phyloP scores from a whole-genome alignment of 2,797 vertebrate genomes.

The Falco columbarius region DNA sequence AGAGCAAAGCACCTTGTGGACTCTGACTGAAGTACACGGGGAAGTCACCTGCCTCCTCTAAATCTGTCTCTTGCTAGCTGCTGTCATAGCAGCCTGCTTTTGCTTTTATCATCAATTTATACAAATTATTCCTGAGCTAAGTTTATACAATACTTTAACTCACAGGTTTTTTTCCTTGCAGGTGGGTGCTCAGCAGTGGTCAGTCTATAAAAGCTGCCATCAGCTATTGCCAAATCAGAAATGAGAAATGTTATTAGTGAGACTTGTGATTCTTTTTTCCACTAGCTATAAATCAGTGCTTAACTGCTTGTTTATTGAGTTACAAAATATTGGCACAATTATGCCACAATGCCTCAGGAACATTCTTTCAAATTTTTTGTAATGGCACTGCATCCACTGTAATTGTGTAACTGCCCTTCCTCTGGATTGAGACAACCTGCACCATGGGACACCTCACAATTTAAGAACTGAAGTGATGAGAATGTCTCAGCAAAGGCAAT shows the following conservation, averaged over 20 bases:
- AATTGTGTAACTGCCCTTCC: neutral
- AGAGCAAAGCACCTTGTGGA: neutral
- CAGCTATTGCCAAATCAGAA: slow-evolving; percentile 26
- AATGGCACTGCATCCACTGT: neutral
- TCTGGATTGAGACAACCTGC: neutral
- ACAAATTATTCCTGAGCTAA: neutral
- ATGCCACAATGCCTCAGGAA: neutral
- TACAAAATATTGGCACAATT: slow-evolving; percentile 19
- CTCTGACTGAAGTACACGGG: neutral
- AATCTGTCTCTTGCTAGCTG: neutral
- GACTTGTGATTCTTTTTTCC: neutral
- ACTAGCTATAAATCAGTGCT: neutral
- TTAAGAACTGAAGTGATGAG: neutral
- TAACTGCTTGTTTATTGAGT: slow-evolving; percentile 22
- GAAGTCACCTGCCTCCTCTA: neutral
- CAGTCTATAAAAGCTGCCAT: slow-evolving; percentile 3
- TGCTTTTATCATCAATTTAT: neutral
- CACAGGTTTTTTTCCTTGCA: slow-evolving; percentile 31
- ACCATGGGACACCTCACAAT: neutral
- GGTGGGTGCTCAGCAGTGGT: slow-evolving; percentile 4
- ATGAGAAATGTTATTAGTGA: slow-evolving; percentile 20
- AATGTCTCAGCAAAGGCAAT: neutral
- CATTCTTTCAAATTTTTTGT: neutral
- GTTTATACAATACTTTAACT: neutral
- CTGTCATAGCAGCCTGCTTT: neutral